A percentile compares a stretch with the other conserved stretches of the same genome.
These are phyloP conservation scores for Mesoclemmys tuberculata DNA, from an alignment of 2,113 vertebrate genomes.

Conservation along the genomic window DNA sequence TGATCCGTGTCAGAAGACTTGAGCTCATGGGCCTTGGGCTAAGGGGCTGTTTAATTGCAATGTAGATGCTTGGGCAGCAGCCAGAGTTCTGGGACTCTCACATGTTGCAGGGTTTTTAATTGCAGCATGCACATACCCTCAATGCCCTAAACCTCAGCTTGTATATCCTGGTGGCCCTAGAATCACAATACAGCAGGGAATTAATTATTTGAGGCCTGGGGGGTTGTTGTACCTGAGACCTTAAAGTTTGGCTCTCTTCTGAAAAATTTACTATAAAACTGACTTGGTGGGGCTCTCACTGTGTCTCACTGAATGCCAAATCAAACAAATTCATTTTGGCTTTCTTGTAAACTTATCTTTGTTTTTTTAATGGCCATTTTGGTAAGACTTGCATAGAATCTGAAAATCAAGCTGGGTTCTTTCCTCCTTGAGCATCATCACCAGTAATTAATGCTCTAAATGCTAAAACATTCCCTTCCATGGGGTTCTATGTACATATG, in stretches of 20 bases:
- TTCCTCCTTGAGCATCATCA: neutral
- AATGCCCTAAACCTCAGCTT: neutral
- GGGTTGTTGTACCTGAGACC: neutral
- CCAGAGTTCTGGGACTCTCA: neutral
- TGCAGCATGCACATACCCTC: neutral
- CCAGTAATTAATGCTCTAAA: neutral
- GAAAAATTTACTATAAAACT: neutral
- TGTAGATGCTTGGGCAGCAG: neutral
- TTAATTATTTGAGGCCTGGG: neutral
- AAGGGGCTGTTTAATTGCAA: neutral
- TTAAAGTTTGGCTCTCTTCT: neutral
- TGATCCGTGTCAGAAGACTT: neutral
- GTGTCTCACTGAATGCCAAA: neutral
- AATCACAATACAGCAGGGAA: conserved; percentile 4
- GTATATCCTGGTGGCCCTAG: neutral
- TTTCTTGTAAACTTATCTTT: neutral
- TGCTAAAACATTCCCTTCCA: neutral
- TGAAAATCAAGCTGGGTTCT: neutral
- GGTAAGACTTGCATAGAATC: neutral
- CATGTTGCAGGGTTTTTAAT: neutral
- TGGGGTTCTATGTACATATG: neutral
- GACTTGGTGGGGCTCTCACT: neutral
- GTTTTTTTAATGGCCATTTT: neutral
- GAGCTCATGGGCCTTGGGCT: neutral
- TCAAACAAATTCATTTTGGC: neutral